Base-by-base conservation (phyloP, 1,140 invertebrate genomes). In the Drosophila burlai region DNA sequence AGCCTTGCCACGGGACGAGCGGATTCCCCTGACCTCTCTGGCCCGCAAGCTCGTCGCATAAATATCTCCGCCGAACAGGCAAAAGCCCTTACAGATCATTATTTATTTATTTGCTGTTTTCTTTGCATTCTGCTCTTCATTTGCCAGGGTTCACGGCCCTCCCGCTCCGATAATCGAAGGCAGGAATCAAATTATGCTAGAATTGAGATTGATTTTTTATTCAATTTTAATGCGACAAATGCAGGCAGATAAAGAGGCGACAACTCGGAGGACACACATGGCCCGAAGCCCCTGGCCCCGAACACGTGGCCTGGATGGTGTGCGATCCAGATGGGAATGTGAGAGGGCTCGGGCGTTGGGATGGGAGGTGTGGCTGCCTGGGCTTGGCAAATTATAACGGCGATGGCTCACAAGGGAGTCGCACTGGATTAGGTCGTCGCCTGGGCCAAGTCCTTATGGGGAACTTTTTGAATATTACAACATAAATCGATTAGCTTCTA, bases 161-260 rank as follows among this genome's bases (percentile, higher is more conserved):
- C 24, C 40, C 54, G 58, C 66, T 49, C 42, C 58, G 52, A 85
- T 90, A 90, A 91, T 90, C 85, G 86, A 85, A 72, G 82, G 68
- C 86, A 83, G 76, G 74, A 91, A 91, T 91, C 89, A 85, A 91
- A 91, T 91, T 91, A 91, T 90, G 79, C 84, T 91, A 91, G 89
- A 91, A 91, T 91, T 91, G 84, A 91, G 89, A 91, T 91, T 91
- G 89, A 91, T 91, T 91, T 91, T 91, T 91, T 91, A 91, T 91
- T 91, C 89, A 91, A 91, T 91, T 91, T 91, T 91, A 91, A 91
- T 91, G 84, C 78, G 85, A 90, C 85, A 90, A 91, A 91, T 85
- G 84, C 87, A 90, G 85, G 84, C 84, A 90, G 85, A 89, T 89
- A 89, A 89, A 89, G 78, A 90, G 85, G 81, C 81, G 82, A 58